Evolutionary conservation across 2,797 vertebrate species (phyloP).

Genomic region (Pipistrellus nathusii): DNA sequence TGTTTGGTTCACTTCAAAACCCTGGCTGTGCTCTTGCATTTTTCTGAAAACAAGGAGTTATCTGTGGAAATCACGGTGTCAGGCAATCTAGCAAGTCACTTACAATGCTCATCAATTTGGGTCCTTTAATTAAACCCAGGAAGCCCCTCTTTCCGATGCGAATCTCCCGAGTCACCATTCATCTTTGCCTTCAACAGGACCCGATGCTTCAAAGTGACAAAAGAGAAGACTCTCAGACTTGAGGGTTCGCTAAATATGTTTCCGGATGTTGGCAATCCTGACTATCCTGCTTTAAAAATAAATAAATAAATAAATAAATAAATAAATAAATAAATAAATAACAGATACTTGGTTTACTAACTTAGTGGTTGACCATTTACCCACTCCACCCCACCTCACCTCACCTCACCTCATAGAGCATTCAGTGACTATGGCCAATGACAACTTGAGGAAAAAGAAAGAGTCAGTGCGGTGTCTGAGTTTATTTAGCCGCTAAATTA

Average conservation of each 20-base stretch:
- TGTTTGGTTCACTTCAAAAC: conserved; percentile 77
- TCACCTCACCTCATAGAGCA: not conserved
- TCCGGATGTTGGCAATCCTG: conserved; percentile 17
- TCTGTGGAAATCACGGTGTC: conserved; percentile 75
- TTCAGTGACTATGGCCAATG: not conserved
- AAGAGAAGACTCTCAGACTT: not conserved
- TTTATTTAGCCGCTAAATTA: conserved; percentile 50
- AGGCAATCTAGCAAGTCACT: conserved; percentile 73
- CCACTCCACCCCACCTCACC: not conserved
- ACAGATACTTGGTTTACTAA: conserved; percentile 6
- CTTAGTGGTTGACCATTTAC: not conserved
- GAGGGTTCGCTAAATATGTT: not conserved
- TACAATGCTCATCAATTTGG: conserved; percentile 74
- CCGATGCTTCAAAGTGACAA: conserved; percentile 51
- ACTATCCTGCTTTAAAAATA: not conserved
- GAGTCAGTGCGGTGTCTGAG: not conserved
- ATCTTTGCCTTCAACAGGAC: conserved; percentile 49
- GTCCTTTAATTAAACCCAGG: conserved; percentile 78
- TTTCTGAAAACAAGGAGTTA: conserved; percentile 74
- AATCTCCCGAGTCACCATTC: conserved; percentile 61
- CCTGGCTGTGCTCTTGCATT: conserved; percentile 74
- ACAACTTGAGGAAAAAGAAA: conserved; percentile 48
- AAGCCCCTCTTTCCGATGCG: conserved; percentile 43
- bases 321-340: not conserved
- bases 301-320: not conserved